Evolutionary conservation across 2,888 invertebrate species (phyloP).

Genomic region (Pristionchus arcanus): DNA sequence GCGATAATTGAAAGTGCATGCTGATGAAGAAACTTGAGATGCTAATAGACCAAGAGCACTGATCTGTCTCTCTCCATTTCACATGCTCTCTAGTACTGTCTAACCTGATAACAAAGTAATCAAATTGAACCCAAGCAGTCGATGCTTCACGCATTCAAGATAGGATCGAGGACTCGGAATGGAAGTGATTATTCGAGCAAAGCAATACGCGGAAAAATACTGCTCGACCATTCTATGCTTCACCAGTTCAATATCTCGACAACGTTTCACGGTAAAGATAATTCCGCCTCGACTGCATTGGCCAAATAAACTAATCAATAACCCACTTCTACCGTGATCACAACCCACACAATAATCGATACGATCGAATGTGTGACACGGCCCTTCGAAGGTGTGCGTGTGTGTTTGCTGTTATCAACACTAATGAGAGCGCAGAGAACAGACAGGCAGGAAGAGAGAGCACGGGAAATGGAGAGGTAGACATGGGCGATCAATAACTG

Average conservation of each 20-base stretch:
- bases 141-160: neutral
- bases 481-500: neutral
- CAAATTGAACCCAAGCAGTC: neutral
- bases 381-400: constrained; percentile 7
- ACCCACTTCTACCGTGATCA: neutral
- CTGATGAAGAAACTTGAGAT: neutral
- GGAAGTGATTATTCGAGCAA: too few relatives aligned
- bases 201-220: neutral
- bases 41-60: too few relatives aligned
- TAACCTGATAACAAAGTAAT: neutral
- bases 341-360: neutral
- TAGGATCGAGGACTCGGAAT: neutral
- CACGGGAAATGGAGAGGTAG: neutral
- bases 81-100: neutral
- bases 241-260: neutral
- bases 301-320: neutral
- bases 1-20: constrained; percentile 44
- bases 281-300: too few relatives aligned
- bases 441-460: constrained; percentile 5
- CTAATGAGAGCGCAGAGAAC: constrained; percentile 15
- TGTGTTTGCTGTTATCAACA: constrained; percentile 15
- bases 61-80: neutral
- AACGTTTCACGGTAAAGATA: neutral
- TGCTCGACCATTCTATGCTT: too few relatives aligned
- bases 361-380: neutral